Evolutionary conservation across 2,797 vertebrate species (phyloP).

Genomic region (Gymnoscopelus braueri): DNA sequence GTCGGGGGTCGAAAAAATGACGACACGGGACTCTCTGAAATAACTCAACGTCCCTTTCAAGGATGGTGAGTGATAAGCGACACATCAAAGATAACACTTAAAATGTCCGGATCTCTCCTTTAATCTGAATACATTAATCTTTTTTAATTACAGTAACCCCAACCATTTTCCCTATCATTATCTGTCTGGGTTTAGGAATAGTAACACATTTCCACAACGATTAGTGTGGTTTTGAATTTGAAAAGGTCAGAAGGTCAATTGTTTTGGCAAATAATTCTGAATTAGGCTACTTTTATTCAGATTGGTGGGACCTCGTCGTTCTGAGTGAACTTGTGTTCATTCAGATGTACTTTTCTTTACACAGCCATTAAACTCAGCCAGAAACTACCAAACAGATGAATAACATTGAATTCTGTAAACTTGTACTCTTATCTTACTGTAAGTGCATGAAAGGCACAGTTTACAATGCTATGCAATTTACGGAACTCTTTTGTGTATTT

Average conservation of each 20-base stretch:
- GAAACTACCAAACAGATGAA: conserved; percentile 49
- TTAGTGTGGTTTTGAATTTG: conserved; percentile 61
- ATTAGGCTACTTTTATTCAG: conserved; percentile 7
- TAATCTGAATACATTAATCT: too few species aligned
- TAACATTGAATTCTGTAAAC: conserved; percentile 32
- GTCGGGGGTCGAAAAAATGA: too few species aligned
- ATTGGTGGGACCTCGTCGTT: conserved; percentile 16
- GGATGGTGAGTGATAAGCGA: too few species aligned
- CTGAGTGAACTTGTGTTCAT: conserved; percentile 26
- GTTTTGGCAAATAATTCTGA: conserved; percentile 51
- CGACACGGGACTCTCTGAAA: too few species aligned
- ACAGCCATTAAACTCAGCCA: conserved; percentile 32
- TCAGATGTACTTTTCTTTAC: conserved; percentile 29
- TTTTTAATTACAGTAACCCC: conserved; percentile 28
- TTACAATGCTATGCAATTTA: conserved; percentile 6
- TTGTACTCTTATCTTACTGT: conserved; percentile 23
- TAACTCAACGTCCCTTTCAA: too few species aligned
- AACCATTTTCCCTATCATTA: conserved; percentile 30
- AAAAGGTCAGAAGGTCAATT: conserved; percentile 62
- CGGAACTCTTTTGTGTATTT: conserved; percentile 29
- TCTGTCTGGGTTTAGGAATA: conserved; percentile 38
- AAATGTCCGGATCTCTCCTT: too few species aligned
- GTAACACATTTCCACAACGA: conserved; percentile 29
- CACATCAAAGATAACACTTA: too few species aligned
- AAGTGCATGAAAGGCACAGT: too few species aligned